Evolutionary conservation across 2,888 invertebrate species (phyloP).

Genomic region (Perizoma flavofasciatum): DNA sequence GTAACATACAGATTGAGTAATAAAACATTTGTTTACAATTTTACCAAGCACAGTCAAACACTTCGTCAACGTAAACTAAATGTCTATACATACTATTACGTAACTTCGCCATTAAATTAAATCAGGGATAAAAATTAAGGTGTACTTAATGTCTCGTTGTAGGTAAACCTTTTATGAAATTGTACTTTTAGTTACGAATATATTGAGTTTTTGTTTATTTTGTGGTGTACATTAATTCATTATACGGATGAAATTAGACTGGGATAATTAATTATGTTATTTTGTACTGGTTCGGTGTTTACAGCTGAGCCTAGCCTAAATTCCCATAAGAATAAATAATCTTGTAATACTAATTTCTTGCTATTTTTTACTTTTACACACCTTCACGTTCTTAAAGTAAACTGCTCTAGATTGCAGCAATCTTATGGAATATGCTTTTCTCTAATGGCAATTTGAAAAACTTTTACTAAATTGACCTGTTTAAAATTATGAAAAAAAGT

Average conservation of each 20-base stretch:
- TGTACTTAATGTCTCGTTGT: no score
- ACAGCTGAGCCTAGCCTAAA: neutral
- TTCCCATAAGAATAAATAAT: neutral
- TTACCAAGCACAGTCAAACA: conserved; percentile 11
- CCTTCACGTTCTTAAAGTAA: neutral
- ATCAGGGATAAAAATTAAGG: no score
- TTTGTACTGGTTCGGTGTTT: neutral
- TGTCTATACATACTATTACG: no score
- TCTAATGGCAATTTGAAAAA: neutral
- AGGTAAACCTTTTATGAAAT: no score
- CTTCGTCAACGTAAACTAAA: no score
- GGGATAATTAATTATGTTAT: conserved; percentile 2
- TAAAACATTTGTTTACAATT: conserved; percentile 22
- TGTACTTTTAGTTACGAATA: no score
- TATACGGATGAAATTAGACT: conserved; percentile 7
- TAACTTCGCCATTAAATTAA: no score
- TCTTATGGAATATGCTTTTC: neutral
- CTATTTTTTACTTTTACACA: neutral
- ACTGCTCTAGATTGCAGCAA: neutral
- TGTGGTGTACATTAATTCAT: conserved; percentile 5
- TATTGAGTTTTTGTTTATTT: no score
- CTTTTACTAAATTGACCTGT: no score
- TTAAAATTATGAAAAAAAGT: neutral
- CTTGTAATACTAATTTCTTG: neutral
- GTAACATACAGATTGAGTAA: conserved; percentile 9